Conservation (phyloP, 1,140 invertebrate genomes). For the Plectrocnemia conspersa region DNA sequence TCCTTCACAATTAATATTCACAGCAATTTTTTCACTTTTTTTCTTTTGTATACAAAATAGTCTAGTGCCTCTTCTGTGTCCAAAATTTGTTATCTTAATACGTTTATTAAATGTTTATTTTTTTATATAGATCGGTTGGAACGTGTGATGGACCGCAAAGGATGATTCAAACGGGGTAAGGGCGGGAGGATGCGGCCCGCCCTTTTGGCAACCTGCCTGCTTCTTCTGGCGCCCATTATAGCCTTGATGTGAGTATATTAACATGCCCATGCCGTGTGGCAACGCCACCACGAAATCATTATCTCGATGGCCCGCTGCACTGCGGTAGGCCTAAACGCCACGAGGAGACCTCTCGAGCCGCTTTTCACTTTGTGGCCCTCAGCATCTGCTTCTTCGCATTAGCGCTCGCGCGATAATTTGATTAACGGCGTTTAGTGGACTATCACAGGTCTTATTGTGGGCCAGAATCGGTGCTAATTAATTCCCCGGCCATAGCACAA, state of each 20-base stretch:
- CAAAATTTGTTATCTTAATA: too few relatives aligned
- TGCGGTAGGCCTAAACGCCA: constrained; percentile 15
- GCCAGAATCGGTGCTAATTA: too few relatives aligned
- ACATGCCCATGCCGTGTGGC: background rate
- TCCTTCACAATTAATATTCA: too few relatives aligned
- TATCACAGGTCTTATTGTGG: constrained; percentile 25
- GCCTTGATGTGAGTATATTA: constrained; percentile 55
- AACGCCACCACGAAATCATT: background rate
- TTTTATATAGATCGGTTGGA: too few relatives aligned
- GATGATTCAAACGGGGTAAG: constrained; percentile 46
- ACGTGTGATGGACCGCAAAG: constrained; percentile 8
- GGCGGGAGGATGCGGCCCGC: constrained; percentile 59
- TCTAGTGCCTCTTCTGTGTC: too few relatives aligned
- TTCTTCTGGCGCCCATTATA: constrained; percentile 61
- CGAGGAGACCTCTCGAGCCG: too few relatives aligned
- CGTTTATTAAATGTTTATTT: too few relatives aligned
- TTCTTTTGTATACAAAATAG: too few relatives aligned
- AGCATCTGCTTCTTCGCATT: constrained; percentile 22
- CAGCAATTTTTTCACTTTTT: too few relatives aligned
- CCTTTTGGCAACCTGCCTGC: constrained; percentile 58
- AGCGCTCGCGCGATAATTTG: constrained; percentile 29
- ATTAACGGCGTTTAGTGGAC: constrained; percentile 27
- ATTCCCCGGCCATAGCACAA: constrained; percentile 12
- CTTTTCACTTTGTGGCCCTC: too few relatives aligned
- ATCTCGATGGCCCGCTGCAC: background rate